phyloP scores from a whole-genome alignment of 2,888 invertebrate genomes.

The Chrysomela aeneicollis region DNA sequence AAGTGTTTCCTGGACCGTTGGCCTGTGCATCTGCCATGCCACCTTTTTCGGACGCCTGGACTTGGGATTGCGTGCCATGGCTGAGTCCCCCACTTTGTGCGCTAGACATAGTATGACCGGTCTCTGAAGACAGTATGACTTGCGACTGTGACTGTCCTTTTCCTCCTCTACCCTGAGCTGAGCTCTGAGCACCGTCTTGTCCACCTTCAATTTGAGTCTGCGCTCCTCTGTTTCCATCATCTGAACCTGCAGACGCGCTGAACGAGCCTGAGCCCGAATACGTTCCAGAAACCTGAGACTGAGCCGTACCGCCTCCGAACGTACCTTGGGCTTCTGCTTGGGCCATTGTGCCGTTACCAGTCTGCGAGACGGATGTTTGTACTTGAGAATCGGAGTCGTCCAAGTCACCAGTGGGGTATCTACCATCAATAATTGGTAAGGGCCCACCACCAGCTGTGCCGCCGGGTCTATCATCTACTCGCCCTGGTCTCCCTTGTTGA shows the following conservation, averaged over 20 bases:
- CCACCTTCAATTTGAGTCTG: constrained; percentile 75
- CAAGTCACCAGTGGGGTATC: constrained; percentile 18
- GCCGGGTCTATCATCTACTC: constrained; percentile 11
- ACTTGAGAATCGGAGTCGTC: constrained; percentile 80
- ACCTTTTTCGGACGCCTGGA: constrained; percentile 82
- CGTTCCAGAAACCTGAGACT: constrained; percentile 83
- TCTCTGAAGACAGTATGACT: constrained; percentile 77
- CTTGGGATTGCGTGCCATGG: constrained; percentile 81
- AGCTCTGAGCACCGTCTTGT: constrained; percentile 77
- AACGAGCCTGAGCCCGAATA: constrained; percentile 82
- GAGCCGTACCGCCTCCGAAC: constrained; percentile 77
- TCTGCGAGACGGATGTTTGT: constrained; percentile 68
- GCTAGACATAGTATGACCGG: constrained; percentile 77
- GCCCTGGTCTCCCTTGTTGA: constrained; percentile 25
- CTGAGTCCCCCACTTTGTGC: constrained; percentile 79
- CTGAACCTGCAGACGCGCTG: constrained; percentile 83
- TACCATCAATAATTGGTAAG: constrained; percentile 7
- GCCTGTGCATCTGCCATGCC: constrained; percentile 89
- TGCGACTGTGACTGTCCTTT: constrained; percentile 80
- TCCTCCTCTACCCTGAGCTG: constrained; percentile 78
- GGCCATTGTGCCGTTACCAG: constrained; percentile 73
- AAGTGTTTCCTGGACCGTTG: constrained; percentile 83
- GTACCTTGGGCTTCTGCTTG: constrained; percentile 80
- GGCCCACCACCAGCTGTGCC: constrained; percentile 12
- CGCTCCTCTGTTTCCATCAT: constrained; percentile 76